These are phyloP conservation scores for Poeciliopsis infans DNA, from an alignment of 2,797 vertebrate species.

Conservation along the genomic window DNA sequence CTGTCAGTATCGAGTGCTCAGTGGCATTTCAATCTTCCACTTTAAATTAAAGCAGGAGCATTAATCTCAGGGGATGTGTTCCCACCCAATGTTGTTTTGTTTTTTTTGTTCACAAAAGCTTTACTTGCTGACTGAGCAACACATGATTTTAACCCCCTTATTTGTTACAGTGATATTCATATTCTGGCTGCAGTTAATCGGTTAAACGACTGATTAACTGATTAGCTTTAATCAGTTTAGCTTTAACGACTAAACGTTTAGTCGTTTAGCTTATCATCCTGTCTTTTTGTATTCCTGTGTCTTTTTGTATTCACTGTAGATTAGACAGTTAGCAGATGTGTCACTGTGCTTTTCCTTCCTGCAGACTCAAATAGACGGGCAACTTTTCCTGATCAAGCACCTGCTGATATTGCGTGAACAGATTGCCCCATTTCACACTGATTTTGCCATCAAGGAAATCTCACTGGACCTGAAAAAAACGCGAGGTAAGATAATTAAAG, in stretches of 20 bases:
- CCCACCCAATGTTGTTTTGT: conserved; percentile 43
- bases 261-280: conserved; percentile 55
- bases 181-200: conserved; percentile 59
- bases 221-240: too few relatives aligned
- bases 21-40: conserved; percentile 60
- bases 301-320: conserved; percentile 54
- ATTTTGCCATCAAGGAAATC: conserved; percentile 99
- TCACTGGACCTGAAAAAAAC: conserved; percentile 99
- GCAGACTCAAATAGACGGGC: conserved; percentile 94
- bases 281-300: conserved; percentile 44
- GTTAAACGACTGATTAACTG: conserved; percentile 27
- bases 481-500: conserved; percentile 89
- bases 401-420: conserved; percentile 99
- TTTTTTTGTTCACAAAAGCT: conserved; percentile 20
- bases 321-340: conserved; percentile 64
- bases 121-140: conserved; percentile 49
- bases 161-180: conserved; percentile 43
- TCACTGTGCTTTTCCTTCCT: conserved; percentile 74
- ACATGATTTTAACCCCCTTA: conserved; percentile 42
- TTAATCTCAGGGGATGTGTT: conserved; percentile 58
- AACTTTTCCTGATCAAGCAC: conserved; percentile 99
- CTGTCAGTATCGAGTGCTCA: conserved; percentile 62
- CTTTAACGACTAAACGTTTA: conserved; percentile 48
- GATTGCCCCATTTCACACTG: conserved; percentile 99
- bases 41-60: conserved; percentile 63